Base-by-base conservation (phyloP, 2,888 invertebrate species). In the Zeuzera pyrina region DNA sequence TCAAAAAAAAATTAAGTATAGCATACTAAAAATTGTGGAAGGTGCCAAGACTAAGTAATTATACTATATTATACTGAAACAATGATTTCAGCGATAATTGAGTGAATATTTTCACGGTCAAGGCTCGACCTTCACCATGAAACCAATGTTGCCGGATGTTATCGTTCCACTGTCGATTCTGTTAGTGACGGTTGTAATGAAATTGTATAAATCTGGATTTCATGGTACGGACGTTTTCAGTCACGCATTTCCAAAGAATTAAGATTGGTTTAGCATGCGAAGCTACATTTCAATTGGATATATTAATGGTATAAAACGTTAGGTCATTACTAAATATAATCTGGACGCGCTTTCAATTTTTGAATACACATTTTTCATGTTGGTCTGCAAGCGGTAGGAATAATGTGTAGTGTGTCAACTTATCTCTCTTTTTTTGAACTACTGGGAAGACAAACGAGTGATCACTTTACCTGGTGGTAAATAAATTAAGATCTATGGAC, bases 101-200 rank as follows among this genome's bases (percentile, higher is more conserved):
- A 24, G 8, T 36, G 33, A 33, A 31, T 32, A 30, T 32, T 38
- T 38, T 38, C 38, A 34, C 29, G 35, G 38, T 12, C 38, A 38
- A 35, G 38, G 35, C 8, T 11, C 14, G 16, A 29, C 16, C 12
- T 21, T 25, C 6, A 12, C 25, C 25, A 12, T 25, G 25, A 25
- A 25, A 25, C 13, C 25, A 12, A 25, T 13, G 8, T 25, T 25
- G 25, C 12, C 8, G 12, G 10, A 10, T 3, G 12, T n/a, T n/a
- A 7, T 12, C 25, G 25, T 25, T 25, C n/a, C n/a, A n/a, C n/a
- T n/a, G n/a, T n/a, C n/a, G n/a, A n/a, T n/a, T n/a, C n/a, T n/a
- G n/a, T n/a, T n/a, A n/a, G n/a, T n/a, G n/a, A n/a, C n/a, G n/a
- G n/a, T n/a, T n/a, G n/a, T n/a, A n/a, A n/a, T n/a, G n/a, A n/a